Conservation (phyloP, 1,140 invertebrate species). For the Cherax quadricarinatus region DNA sequence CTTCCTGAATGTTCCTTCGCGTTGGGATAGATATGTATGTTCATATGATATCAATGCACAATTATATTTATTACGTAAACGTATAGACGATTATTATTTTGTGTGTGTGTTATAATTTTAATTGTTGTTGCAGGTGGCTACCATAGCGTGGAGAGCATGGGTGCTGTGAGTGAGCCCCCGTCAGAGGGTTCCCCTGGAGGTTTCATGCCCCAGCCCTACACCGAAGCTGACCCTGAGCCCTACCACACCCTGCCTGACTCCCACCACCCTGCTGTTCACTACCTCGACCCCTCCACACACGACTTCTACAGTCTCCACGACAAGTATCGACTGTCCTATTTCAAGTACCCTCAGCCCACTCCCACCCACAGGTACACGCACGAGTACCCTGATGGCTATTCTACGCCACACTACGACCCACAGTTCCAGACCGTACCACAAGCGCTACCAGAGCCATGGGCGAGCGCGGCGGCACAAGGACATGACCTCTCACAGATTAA, state of each 20-base stretch:
- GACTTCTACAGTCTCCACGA: constrained; percentile 72
- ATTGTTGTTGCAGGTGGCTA: constrained; percentile 66
- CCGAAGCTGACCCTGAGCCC: constrained; percentile 60
- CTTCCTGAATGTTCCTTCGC: too few relatives aligned
- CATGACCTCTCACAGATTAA: constrained; percentile 69
- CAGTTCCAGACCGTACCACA: constrained; percentile 73
- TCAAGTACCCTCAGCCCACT: constrained; percentile 71
- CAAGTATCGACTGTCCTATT: constrained; percentile 71
- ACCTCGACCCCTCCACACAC: constrained; percentile 65
- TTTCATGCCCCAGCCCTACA: constrained; percentile 63
- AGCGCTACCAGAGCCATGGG: constrained; percentile 71
- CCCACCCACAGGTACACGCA: constrained; percentile 64
- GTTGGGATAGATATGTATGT: too few relatives aligned
- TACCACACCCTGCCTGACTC: constrained; percentile 68
- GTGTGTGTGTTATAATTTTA: not conserved
- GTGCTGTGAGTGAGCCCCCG: constrained; percentile 66
- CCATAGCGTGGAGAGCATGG: constrained; percentile 65
- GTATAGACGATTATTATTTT: too few relatives aligned
- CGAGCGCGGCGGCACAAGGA: constrained; percentile 50
- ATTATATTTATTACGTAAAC: too few relatives aligned
- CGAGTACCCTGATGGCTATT: constrained; percentile 72
- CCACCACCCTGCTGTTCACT: constrained; percentile 63
- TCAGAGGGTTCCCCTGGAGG: constrained; percentile 72
- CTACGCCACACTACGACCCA: constrained; percentile 69
- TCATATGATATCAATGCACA: too few relatives aligned